Conservation (phyloP, 2,113 vertebrate genomes). For the Melanotaenia duboulayi region DNA sequence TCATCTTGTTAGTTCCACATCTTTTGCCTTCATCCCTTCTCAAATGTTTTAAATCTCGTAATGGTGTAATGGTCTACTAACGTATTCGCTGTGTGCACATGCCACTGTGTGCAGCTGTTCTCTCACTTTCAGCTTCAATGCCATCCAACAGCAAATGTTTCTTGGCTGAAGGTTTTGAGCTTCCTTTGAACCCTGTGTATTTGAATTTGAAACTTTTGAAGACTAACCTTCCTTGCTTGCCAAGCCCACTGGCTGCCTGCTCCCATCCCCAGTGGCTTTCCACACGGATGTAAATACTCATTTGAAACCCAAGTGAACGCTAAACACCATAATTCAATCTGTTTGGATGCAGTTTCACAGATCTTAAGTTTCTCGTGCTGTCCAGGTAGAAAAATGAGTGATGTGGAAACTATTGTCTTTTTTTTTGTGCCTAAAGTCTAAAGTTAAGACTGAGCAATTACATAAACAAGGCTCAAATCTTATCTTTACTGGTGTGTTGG, state of each 20-base stretch:
- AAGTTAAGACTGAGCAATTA: background rate
- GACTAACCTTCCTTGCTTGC: conserved; percentile 47
- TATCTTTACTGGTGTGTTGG: background rate
- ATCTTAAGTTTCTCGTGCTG: conserved; percentile 26
- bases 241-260: conserved; percentile 58
- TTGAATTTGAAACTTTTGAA: conserved; percentile 64
- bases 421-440: background rate
- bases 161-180: conserved; percentile 56
- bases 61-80: conserved; percentile 51
- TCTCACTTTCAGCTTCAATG: conserved; percentile 41
- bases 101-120: conserved; percentile 28
- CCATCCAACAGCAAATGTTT: conserved; percentile 32
- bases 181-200: conserved; percentile 21
- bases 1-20: conserved; percentile 68
- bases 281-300: conserved; percentile 44
- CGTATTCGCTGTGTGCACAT: conserved; percentile 31
- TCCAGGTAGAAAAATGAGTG: conserved; percentile 1
- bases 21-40: conserved; percentile 61
- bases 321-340: conserved; percentile 18
- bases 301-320: conserved; percentile 39
- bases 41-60: conserved; percentile 55
- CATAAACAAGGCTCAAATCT: background rate
- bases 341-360: conserved; percentile 3
- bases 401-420: conserved; percentile 12
- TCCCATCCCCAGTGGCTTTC: conserved; percentile 5